Base-by-base conservation (phyloP, 1,140 invertebrate genomes). In the Drosophila tani region DNA sequence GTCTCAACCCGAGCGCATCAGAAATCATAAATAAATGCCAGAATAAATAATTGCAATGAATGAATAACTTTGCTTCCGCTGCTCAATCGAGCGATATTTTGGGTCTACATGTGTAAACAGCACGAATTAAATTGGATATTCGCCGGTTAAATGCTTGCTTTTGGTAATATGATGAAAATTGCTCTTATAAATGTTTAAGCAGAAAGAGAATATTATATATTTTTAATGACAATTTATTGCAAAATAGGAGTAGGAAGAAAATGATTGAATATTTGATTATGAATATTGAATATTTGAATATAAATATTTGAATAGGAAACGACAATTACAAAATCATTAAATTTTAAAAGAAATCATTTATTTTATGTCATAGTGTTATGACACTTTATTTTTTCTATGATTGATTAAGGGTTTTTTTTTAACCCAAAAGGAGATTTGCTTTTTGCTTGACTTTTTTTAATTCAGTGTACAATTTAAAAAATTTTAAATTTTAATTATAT, bases 41-140 rank as follows among this genome's bases (percentile, higher is more conserved):
- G 58, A 75, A 75, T 75, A 73, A 60, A 73, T 73, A 40, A 73
- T 51, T 29, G 49, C 27, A 27, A 73, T 47, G 67, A 73, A 73
- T 74, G 69, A 74, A 47, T 55, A 64, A 75, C 38, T 75, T 35
- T 38, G 69, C 41, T 49, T 75, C 43, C 58, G 69, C 27, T 75
- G 70, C 8, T 43, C 71, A 75, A 75, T 75, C 57, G 71, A 74
- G 69, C 71, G 50, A 41, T 35, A 14, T 63, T 27, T 55, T 9
- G 50, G 50, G 57, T 70, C 43, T 49, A 21, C 27, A 51, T 17
- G 53, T 55, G 53, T 40, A 55, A 55, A 55, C 32, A 55, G 32
- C 19, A 40, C 14, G 4, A 55, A 55, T 40, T 24, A 41, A 50
- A 50, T 50, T 50, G 15, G 38, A 49, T 55, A 40, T 40, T 55